A percentile compares a stretch with the other conserved stretches of the same genome.
These are phyloP conservation scores for Venustoraphidia nigricollis DNA, from an alignment of 2,888 invertebrate species.

Conservation along the genomic window DNA sequence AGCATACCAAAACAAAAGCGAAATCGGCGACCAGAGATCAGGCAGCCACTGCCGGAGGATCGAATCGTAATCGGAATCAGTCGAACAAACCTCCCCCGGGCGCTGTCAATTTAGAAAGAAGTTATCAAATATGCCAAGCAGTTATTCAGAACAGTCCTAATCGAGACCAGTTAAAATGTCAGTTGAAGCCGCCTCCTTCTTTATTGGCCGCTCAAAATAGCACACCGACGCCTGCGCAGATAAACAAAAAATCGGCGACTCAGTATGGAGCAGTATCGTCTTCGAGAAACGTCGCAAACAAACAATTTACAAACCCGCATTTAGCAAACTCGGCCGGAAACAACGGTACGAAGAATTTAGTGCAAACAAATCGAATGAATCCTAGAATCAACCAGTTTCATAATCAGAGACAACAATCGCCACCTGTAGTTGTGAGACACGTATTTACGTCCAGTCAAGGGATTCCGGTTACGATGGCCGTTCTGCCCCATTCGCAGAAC, in stretches of 20 bases:
- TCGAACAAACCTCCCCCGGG: conserved; percentile 73
- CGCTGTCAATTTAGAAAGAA: conserved; percentile 82
- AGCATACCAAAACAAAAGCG: conserved; percentile 17
- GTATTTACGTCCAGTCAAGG: conserved; percentile 39
- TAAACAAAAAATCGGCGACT: conserved; percentile 21
- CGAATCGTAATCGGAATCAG: conserved; percentile 33
- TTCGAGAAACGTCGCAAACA: conserved; percentile 20
- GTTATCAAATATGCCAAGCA: conserved; percentile 86
- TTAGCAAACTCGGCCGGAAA: conserved; percentile 22
- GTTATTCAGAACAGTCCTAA: conserved; percentile 91
- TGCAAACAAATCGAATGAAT: conserved; percentile 24
- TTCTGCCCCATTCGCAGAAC: conserved; percentile 28
- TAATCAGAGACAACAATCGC: conserved; percentile 38
- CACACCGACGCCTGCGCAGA: conserved; percentile 20
- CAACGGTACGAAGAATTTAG: conserved; percentile 25
- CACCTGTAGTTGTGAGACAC: conserved; percentile 47
- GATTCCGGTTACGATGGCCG: conserved; percentile 39
- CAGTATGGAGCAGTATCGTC: conserved; percentile 29
- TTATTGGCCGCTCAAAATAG: conserved; percentile 34
- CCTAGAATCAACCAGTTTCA: conserved; percentile 28
- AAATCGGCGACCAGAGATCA: conserved; percentile 11
- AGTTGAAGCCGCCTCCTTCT: conserved; percentile 73
- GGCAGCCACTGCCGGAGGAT: conserved; percentile 7
- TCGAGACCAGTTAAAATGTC: conserved; percentile 70
- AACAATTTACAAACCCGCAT: conserved; percentile 29